Conservation (phyloP, 2,888 invertebrate genomes). For the Xylophagus ater region DNA sequence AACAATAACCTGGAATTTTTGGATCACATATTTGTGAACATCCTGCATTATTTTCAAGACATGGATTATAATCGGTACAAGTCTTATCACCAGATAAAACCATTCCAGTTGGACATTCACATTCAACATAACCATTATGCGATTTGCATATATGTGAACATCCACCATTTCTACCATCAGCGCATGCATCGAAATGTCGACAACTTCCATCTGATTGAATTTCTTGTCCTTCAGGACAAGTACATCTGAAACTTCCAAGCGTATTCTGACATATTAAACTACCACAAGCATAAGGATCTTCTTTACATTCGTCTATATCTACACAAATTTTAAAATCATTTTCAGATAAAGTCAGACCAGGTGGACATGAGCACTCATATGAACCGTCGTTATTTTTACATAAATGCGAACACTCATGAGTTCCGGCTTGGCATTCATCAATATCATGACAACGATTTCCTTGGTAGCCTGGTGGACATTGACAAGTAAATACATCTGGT, state of each 20-base stretch:
- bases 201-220: slow-evolving; percentile 27
- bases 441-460: slow-evolving; percentile 37
- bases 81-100: slow-evolving; percentile 37
- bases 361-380: slow-evolving; percentile 43
- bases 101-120: slow-evolving; percentile 37
- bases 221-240: slow-evolving; percentile 43
- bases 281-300: slow-evolving; percentile 27
- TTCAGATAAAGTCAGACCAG: slow-evolving; percentile 27
- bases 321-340: slow-evolving; percentile 28
- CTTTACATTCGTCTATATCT: slow-evolving; percentile 42
- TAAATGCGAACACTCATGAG: slow-evolving; percentile 43
- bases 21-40: slow-evolving; percentile 50
- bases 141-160: slow-evolving; percentile 48
- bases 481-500: slow-evolving; percentile 42
- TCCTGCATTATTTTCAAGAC: slow-evolving; percentile 45
- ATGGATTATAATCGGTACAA: slow-evolving; percentile 42
- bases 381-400: slow-evolving; percentile 44
- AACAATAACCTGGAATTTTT: slow-evolving; percentile 27
- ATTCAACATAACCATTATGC: slow-evolving; percentile 39
- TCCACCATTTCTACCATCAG: slow-evolving; percentile 39
- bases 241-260: slow-evolving; percentile 42
- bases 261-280: slow-evolving; percentile 37
- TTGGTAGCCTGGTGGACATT: slow-evolving; percentile 37
- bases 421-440: slow-evolving; percentile 40
- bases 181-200: slow-evolving; percentile 41